A percentile compares a stretch with the other conserved stretches of the same genome.
Evolutionary conservation across 1,140 invertebrate species (phyloP).

Genomic region (Sarcophaga peregrina): DNA sequence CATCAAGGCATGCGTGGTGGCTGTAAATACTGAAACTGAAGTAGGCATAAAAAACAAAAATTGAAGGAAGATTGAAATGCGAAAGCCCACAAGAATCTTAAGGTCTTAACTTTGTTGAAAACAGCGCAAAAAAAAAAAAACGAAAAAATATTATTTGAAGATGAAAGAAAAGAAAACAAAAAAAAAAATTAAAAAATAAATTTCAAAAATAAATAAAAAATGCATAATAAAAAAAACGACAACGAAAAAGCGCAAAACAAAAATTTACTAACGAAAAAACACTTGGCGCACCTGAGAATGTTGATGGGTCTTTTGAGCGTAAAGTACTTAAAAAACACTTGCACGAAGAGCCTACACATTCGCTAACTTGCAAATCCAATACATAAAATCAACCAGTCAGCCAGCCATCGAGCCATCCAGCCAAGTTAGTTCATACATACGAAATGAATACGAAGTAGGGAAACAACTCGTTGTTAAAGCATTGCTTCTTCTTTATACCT

Average conservation of each 20-base stretch:
- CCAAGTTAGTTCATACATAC: background rate
- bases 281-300: conserved; percentile 48
- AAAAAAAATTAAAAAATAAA: too few relatives aligned
- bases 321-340: conserved; percentile 42
- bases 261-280: conserved; percentile 6
- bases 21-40: conserved; percentile 30
- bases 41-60: background rate
- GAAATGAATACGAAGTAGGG: conserved; percentile 12
- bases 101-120: conserved; percentile 29
- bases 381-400: background rate
- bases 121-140: conserved; percentile 11
- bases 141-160: background rate
- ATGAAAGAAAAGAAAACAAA: too few relatives aligned
- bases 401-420: background rate
- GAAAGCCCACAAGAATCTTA: conserved; percentile 2
- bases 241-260: background rate
- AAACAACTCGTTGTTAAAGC: background rate
- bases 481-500: too few relatives aligned
- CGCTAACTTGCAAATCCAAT: background rate
- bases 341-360: conserved; percentile 26
- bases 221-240: background rate
- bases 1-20: conserved; percentile 30
- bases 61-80: background rate
- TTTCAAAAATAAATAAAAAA: too few relatives aligned
- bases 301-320: conserved; percentile 44